phyloP scores from a whole-genome alignment of 2,113 vertebrate genomes.

The Bucco capensis region DNA sequence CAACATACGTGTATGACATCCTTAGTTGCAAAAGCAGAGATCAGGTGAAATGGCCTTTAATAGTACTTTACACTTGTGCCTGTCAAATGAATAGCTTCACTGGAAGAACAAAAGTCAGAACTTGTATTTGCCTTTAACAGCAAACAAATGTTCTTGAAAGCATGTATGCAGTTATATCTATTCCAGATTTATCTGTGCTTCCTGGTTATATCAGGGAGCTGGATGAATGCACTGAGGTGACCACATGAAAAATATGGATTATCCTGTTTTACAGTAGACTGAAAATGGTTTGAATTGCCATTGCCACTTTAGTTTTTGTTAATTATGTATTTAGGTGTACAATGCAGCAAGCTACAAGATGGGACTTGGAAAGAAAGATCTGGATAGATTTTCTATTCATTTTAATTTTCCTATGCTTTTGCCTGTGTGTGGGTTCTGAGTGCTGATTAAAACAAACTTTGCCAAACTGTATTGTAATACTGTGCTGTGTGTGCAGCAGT shows the following conservation, averaged over 20 bases:
- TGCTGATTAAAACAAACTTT: neutral
- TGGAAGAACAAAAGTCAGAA: neutral
- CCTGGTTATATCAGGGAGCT: neutral
- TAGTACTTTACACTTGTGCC: neutral
- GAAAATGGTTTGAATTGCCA: neutral
- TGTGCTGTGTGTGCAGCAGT: neutral
- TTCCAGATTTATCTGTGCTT: neutral
- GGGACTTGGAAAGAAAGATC: neutral
- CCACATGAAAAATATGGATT: neutral
- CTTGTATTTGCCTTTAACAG: neutral
- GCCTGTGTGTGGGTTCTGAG: neutral
- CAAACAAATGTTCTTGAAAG: neutral
- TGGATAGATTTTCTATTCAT: neutral
- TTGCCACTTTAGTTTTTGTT: neutral
- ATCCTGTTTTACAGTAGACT: neutral
- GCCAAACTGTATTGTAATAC: neutral
- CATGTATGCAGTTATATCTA: rapidly evolving
- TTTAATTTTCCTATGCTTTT: neutral
- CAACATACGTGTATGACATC: rapidly evolving
- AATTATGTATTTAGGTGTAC: neutral
- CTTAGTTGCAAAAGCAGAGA: neutral
- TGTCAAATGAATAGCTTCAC: neutral
- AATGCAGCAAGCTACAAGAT: neutral
- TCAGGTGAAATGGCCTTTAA: neutral
- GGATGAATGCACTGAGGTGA: neutral